Percentiles rank a stretch among this genome's conserved stretches.
phyloP scores from a whole-genome alignment of 2,888 invertebrate genomes.

The Ichneumon xanthorius region DNA sequence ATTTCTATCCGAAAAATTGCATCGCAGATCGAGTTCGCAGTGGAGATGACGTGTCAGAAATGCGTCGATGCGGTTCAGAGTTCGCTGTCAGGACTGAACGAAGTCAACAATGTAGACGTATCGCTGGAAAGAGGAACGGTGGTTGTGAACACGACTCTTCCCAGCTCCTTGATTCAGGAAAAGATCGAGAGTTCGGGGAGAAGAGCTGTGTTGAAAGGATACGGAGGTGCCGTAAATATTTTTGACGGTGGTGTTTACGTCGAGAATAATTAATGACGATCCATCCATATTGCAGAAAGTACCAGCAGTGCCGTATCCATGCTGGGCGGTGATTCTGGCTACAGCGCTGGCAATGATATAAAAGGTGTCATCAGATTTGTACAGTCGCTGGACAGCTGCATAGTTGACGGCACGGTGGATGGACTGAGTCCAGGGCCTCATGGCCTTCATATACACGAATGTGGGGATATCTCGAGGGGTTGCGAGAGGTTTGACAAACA shows the following conservation, averaged over 20 bases:
- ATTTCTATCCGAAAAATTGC: neutral
- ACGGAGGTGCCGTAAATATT: slow-evolving; percentile 87
- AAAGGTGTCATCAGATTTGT: slow-evolving; percentile 93
- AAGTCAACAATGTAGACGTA: slow-evolving; percentile 86
- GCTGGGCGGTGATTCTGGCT: slow-evolving; percentile 84
- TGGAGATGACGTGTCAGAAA: slow-evolving; percentile 87
- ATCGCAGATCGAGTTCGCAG: slow-evolving; percentile 88
- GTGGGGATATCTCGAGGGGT: slow-evolving; percentile 90
- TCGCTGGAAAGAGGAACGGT: slow-evolving; percentile 89
- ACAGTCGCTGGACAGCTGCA: slow-evolving; percentile 87
- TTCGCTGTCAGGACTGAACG: slow-evolving; percentile 83
- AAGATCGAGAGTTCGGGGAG: slow-evolving; percentile 87
- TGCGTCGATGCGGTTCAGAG: slow-evolving; percentile 86
- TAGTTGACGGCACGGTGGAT: slow-evolving; percentile 95
- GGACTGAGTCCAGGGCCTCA: slow-evolving; percentile 89
- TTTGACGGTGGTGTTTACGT: neutral
- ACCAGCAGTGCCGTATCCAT: slow-evolving; percentile 92
- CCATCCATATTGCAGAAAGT: slow-evolving; percentile 67
- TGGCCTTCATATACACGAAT: slow-evolving; percentile 89
- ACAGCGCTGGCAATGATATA: slow-evolving; percentile 85
- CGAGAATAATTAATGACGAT: neutral
- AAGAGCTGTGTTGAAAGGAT: slow-evolving; percentile 92
- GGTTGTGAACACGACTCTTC: slow-evolving; percentile 89
- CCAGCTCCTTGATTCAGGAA: slow-evolving; percentile 85
- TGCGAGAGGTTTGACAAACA: slow-evolving; percentile 85